phyloP scores from a whole-genome alignment of 2,888 invertebrate genomes.

The Standfussiana lucernea region DNA sequence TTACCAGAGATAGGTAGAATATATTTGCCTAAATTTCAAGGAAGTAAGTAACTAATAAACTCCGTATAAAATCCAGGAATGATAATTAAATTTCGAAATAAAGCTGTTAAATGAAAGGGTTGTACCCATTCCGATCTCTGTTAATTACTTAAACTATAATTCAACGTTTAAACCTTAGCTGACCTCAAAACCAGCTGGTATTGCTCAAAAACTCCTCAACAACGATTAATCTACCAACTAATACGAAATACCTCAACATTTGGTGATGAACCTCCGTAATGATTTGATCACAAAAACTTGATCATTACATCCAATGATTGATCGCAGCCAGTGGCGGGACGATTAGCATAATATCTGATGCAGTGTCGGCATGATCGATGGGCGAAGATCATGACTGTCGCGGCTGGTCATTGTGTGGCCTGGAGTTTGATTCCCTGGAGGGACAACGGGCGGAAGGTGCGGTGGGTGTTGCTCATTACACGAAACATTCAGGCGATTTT shows the following conservation, averaged over 20 bases:
- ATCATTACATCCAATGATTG: constrained; percentile 58
- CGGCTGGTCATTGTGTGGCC: constrained; percentile 40
- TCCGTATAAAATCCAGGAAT: too few relatives aligned
- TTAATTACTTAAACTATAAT: neutral
- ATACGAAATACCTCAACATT: constrained; percentile 40
- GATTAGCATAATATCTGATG: constrained; percentile 58
- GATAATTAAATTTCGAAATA: too few relatives aligned
- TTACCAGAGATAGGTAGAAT: too few relatives aligned
- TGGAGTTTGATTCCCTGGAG: constrained; percentile 12
- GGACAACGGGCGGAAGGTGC: neutral
- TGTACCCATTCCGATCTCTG: too few relatives aligned
- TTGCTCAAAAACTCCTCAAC: neutral
- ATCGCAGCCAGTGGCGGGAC: constrained; percentile 17
- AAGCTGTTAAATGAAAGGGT: too few relatives aligned
- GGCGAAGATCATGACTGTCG: constrained; percentile 24
- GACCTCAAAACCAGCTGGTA: neutral
- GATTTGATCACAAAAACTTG: constrained; percentile 49
- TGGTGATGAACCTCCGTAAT: constrained; percentile 25
- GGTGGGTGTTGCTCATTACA: neutral
- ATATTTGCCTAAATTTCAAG: too few relatives aligned
- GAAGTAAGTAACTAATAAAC: too few relatives aligned
- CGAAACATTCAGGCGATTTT: neutral
- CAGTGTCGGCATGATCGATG: constrained; percentile 54
- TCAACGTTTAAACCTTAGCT: neutral
- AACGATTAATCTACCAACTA: neutral